These are phyloP conservation scores for Tenthredo mesomela DNA, from an alignment of 2,888 invertebrate species.

Conservation along the genomic window DNA sequence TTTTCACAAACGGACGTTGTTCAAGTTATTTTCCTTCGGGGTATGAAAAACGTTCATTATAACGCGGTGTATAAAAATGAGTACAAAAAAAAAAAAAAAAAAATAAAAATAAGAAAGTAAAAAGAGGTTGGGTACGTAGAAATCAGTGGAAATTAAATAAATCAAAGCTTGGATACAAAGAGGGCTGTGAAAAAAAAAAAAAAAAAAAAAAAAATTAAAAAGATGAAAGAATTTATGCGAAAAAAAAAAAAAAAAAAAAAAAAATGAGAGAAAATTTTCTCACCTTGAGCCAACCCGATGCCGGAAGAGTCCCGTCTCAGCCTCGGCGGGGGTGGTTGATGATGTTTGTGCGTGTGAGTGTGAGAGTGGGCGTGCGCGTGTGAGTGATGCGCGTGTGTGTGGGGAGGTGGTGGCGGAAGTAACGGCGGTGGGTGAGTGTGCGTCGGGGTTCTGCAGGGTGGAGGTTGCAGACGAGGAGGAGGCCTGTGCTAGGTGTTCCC, in stretches of 20 bases:
- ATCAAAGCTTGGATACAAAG: not conserved
- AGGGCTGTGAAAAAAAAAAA: not conserved
- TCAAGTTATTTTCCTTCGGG: no score
- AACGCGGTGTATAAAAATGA: no score
- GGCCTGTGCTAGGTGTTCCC: constrained; percentile 77
- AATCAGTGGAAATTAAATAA: not conserved
- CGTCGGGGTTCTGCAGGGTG: constrained; percentile 72
- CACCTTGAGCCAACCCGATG: constrained; percentile 76
- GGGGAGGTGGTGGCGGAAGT: constrained; percentile 40
- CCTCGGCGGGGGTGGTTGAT: constrained; percentile 72
- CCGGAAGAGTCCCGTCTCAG: constrained; percentile 76
- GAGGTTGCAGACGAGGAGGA: constrained; percentile 68
- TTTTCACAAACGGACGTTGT: not conserved
- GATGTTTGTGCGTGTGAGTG: constrained; percentile 75
- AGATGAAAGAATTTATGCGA: not conserved
- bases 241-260: no score
- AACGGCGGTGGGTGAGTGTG: constrained; percentile 66
- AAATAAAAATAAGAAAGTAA: no score
- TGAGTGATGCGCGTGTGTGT: constrained; percentile 73
- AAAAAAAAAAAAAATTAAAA: not conserved
- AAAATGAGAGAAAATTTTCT: not conserved
- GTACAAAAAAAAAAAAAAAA: not conserved
- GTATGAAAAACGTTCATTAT: not conserved
- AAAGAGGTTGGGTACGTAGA: not conserved
- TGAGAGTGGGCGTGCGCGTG: constrained; percentile 73